A percentile compares a stretch with the other conserved stretches of the same genome.
phyloP scores from a whole-genome alignment of 2,113 vertebrate species.

The Macaca nemestrina region DNA sequence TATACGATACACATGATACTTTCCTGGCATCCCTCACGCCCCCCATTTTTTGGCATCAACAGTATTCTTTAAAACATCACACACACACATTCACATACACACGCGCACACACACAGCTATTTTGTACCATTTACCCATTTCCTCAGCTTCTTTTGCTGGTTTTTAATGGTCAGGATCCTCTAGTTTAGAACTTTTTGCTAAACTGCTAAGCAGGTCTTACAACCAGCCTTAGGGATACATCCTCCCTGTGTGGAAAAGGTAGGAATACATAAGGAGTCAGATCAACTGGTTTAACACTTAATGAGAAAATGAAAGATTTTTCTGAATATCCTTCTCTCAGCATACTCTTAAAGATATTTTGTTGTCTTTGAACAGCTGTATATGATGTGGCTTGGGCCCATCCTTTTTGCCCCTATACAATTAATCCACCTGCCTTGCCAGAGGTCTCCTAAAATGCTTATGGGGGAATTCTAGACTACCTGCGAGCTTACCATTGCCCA shows the following conservation, averaged over 20 bases:
- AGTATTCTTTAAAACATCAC: neutral
- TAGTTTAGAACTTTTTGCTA: conserved; percentile 9
- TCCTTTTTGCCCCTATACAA: neutral
- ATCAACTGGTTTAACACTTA: neutral
- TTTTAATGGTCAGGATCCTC: neutral
- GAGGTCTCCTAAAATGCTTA: neutral
- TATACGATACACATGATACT: too few relatives aligned
- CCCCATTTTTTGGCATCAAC: neutral
- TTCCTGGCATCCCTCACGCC: neutral
- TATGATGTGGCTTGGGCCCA: neutral
- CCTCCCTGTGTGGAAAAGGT: neutral
- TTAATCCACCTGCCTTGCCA: neutral
- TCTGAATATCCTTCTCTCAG: neutral
- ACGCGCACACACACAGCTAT: neutral
- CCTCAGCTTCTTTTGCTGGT: neutral
- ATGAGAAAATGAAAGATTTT: conserved; percentile 13
- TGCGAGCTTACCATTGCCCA: neutral
- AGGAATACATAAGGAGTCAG: neutral
- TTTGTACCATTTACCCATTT: neutral
- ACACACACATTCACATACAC: neutral
- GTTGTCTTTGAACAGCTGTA: neutral
- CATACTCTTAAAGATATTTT: neutral
- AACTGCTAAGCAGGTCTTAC: neutral
- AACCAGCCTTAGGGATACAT: neutral
- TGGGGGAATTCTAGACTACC: neutral